Percentiles rank a stretch among this genome's conserved stretches.
Conservation (phyloP, 2,113 vertebrate genomes). For the Chunga burmeisteri region DNA sequence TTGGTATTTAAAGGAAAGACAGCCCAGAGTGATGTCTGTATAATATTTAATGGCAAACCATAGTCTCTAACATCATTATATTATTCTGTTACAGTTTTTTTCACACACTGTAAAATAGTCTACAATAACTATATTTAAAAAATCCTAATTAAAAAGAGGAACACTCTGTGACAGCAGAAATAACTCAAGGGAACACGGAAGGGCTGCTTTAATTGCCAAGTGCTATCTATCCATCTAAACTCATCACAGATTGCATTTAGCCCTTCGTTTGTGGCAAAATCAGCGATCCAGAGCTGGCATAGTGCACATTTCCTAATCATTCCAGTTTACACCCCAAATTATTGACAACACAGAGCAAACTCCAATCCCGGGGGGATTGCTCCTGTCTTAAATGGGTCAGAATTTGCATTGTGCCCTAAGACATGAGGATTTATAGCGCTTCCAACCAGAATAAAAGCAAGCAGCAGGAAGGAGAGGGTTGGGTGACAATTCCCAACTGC, state of each 20-base stretch:
- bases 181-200: background rate
- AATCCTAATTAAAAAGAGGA: conserved; percentile 27
- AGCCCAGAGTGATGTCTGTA: background rate
- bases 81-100: conserved; percentile 42
- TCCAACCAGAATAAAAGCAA: background rate
- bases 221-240: background rate
- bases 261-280: background rate
- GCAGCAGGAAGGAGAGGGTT: background rate
- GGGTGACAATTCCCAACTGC: background rate
- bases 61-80: conserved; percentile 7
- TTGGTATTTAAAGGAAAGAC: conserved; percentile 8
- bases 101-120: conserved; percentile 22
- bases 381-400: background rate
- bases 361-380: background rate
- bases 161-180: conserved; percentile 21
- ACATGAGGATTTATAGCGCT: background rate
- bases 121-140: background rate
- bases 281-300: background rate
- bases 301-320: background rate
- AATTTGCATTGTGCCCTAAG: background rate
- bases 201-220: background rate
- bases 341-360: background rate
- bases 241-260: background rate
- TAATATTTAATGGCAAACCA: conserved; percentile 53
- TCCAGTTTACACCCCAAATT: conserved; percentile 34